Evolutionary conservation across 2,113 vertebrate genomes (phyloP).

Genomic region (Sphyrna mokarran): DNA sequence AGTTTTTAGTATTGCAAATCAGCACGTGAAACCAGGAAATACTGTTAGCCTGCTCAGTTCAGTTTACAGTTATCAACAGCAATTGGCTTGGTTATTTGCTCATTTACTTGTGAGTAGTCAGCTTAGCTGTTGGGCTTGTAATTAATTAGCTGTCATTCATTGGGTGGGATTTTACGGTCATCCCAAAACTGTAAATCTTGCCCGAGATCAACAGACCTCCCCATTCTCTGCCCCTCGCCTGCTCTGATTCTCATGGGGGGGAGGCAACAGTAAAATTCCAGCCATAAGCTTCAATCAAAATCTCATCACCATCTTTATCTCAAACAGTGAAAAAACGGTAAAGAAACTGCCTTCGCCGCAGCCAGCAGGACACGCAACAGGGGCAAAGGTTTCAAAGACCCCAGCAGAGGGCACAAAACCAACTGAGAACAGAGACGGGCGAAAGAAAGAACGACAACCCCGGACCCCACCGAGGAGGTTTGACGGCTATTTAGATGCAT

Average conservation of each 20-base stretch:
- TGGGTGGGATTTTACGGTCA: no score
- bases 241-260: no score
- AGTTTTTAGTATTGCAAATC: neutral
- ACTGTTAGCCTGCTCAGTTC: neutral
- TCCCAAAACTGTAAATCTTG: no score
- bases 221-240: no score
- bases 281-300: neutral
- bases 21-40: neutral
- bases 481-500: slow-evolving; percentile 30
- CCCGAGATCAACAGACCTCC: no score
- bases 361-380: slow-evolving; percentile 51
- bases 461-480: slow-evolving; percentile 78
- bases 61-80: no score
- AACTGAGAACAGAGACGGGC: slow-evolving; percentile 68
- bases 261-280: no score
- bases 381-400: slow-evolving; percentile 55
- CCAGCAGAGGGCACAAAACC: slow-evolving; percentile 64
- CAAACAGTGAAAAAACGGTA: slow-evolving; percentile 68
- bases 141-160: neutral
- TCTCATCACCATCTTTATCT: slow-evolving; percentile 31
- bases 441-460: slow-evolving; percentile 75
- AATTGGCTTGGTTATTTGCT: neutral
- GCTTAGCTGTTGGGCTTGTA: neutral
- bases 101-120: neutral
- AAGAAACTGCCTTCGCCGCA: slow-evolving; percentile 74